Conservation (phyloP, 37 sponge, comb jelly and placozoan genomes). For the Geodia barretti region DNA sequence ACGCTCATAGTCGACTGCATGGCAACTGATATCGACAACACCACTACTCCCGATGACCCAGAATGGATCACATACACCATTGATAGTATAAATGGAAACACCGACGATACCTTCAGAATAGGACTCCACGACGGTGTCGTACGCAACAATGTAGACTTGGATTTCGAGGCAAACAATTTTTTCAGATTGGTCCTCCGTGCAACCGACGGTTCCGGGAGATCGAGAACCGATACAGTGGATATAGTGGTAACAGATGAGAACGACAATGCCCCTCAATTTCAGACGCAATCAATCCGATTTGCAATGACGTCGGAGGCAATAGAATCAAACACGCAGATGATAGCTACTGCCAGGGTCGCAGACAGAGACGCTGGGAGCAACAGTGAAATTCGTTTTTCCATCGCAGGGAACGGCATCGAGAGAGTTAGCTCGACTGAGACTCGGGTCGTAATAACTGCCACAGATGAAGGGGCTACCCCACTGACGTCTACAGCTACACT, state of each 20-base stretch:
- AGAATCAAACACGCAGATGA: background rate
- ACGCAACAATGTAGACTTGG: background rate
- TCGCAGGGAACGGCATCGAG: background rate
- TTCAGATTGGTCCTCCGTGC: conserved; percentile 36
- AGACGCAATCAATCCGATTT: background rate
- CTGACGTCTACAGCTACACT: conserved; percentile 20
- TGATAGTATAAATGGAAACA: background rate
- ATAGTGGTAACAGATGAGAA: conserved; percentile 68
- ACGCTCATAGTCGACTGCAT: background rate
- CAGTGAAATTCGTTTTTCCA: conserved; percentile 38
- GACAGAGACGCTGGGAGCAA: conserved; percentile 63
- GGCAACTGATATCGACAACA: conserved; percentile 32
- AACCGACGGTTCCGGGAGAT: conserved; percentile 24
- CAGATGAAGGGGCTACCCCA: conserved; percentile 58
- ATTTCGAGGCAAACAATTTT: conserved; percentile 32
- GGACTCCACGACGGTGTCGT: conserved; percentile 34
- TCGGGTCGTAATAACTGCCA: conserved; percentile 52
- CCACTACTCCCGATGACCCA: conserved; percentile 5
- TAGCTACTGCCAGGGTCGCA: conserved; percentile 19
- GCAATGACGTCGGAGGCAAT: background rate
- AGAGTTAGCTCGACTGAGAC: background rate
- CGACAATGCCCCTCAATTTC: conserved; percentile 73
- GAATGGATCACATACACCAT: conserved; percentile 41
- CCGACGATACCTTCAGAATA: conserved; percentile 19
- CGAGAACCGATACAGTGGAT: background rate